Evolutionary conservation across 2,797 vertebrate species (phyloP), one percentile per base, ranked within the genome.

Genomic region (Nyctalus aviator): DNA sequence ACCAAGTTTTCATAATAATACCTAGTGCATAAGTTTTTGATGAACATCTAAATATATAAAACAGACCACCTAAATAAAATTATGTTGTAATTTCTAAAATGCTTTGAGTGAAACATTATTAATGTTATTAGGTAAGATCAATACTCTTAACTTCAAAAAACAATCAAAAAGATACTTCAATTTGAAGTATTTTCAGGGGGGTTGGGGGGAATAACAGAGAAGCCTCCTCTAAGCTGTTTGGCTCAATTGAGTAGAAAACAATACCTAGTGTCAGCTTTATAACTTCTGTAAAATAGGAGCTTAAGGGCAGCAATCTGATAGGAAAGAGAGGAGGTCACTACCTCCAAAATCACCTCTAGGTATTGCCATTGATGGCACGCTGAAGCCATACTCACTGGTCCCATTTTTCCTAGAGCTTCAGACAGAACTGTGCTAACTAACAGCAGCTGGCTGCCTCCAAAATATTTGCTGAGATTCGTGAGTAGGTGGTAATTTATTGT

Each of bases 121-220:
- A 59, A 35, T 73, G 62, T 57, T 90, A 71, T 88, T 82, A 83
- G 37, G 2, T 84, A 76, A 92, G 44, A 87, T 13, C 88, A 81
- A 84, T 71, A 37, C 6, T 41, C 50, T 94, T 69, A 37, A n/a
- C 83, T 94, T 90, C 84, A 84, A n/a, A 57, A 41, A 88, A 90
- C 23, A 75, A 66, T 32, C 37, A 82, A 68, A 91, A 85, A 77
- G 44, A 73, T 41, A 90, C 11, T 83, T 95, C 35, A 83, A 81
- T 83, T 77, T 94, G 18, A 94, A 62, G 41, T 92, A 84, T 93
- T 95, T 88, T 82, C 81, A 85, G 64, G 30, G 9, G 41, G 30
- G 9, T n/a, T n/a, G 35, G 7, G 37, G 37, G 37, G 37, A 75
- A 44, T 41, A 81, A 30, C 27, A 1, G 21, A 37, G 81, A 91